These are phyloP conservation scores for Glyphotaelius pellucidus DNA, from an alignment of 2,888 invertebrate species.

Conservation along the genomic window DNA sequence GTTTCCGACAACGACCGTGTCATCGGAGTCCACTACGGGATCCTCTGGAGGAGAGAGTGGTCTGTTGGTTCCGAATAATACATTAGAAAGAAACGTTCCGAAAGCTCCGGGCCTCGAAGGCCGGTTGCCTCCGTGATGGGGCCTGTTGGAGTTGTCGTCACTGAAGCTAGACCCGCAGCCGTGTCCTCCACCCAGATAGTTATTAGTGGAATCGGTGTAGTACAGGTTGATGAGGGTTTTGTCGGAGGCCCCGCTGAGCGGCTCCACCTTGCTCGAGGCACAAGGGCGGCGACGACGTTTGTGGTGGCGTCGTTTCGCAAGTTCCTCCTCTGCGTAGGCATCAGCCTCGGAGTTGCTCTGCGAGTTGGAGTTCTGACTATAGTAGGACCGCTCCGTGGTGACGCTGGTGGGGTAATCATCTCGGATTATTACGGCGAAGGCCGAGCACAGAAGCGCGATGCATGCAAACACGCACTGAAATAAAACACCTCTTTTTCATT, in stretches of 20 bases:
- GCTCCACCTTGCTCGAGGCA: conserved; percentile 48
- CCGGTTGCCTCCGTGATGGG: background rate
- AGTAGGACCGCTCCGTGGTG: background rate
- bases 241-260: conserved; percentile 20
- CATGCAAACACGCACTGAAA: conserved; percentile 13
- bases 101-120: conserved; percentile 19
- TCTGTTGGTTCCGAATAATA: conserved; percentile 30
- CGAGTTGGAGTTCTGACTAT: background rate
- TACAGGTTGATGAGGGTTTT: conserved; percentile 59
- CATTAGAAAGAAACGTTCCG: conserved; percentile 24
- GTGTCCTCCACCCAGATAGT: conserved; percentile 33
- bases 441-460: background rate
- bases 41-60: background rate
- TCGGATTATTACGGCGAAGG: background rate
- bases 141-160: conserved; percentile 33
- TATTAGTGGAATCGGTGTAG: conserved; percentile 34
- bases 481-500: background rate
- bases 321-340: conserved; percentile 26
- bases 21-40: background rate
- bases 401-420: background rate
- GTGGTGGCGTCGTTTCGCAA: conserved; percentile 43
- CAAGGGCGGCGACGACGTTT: conserved; percentile 49
- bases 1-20: background rate
- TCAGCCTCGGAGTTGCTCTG: background rate
- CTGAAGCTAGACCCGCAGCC: conserved; percentile 3